Percentiles rank a stretch among this genome's conserved stretches.
phyloP scores from a whole-genome alignment of 1,140 invertebrate species.

The Hormaphis cornu region DNA sequence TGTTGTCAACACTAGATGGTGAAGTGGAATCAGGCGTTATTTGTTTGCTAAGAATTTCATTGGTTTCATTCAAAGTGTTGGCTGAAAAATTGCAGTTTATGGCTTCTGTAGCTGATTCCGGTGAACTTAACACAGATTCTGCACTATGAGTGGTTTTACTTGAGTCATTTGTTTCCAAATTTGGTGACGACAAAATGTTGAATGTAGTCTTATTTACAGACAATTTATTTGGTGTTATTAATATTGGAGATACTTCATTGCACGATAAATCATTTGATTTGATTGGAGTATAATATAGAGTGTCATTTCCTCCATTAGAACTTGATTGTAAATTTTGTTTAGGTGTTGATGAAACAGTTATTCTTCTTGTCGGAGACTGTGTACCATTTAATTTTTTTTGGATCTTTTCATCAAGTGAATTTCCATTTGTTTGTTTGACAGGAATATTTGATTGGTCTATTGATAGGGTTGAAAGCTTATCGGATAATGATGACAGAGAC shows the following conservation, averaged over 20 bases:
- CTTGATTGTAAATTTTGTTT: background rate
- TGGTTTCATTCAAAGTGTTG: background rate
- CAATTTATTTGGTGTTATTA: background rate
- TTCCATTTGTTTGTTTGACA: background rate
- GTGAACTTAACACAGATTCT: background rate
- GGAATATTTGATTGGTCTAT: slow-evolving; percentile 1
- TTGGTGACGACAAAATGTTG: background rate
- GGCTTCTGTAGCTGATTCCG: slow-evolving; percentile 2
- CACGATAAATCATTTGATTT: background rate
- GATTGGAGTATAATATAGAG: background rate
- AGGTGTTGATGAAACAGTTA: background rate
- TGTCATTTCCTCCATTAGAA: background rate
- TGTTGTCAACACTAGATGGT: background rate
- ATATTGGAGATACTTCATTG: background rate
- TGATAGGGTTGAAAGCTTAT: background rate
- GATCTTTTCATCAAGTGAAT: background rate
- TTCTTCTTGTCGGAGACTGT: background rate
- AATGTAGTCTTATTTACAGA: background rate
- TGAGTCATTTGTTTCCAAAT: background rate
- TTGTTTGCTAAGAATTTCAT: background rate
- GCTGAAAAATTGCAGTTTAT: background rate
- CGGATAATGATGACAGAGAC: background rate
- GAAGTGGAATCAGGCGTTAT: background rate
- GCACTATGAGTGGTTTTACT: background rate
- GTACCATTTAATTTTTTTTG: background rate